Percentiles rank a stretch among this genome's conserved stretches.
Conservation (phyloP, 1,140 invertebrate species). For the Nebria ingens region DNA sequence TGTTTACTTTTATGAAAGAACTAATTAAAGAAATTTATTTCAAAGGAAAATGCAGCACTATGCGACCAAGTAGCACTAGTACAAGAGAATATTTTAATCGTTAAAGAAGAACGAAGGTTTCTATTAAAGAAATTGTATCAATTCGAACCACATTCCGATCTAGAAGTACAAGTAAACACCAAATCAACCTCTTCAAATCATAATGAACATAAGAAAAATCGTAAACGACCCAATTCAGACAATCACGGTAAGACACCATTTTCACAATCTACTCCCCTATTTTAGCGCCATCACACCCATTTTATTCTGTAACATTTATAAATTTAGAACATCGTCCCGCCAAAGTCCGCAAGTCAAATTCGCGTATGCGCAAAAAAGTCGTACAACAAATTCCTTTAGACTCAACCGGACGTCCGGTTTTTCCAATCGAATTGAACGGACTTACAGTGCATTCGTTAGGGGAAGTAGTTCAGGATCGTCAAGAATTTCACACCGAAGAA, state of each 20-base stretch:
- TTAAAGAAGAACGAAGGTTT: constrained; percentile 66
- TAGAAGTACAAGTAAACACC: constrained; percentile 29
- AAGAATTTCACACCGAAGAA: constrained; percentile 59
- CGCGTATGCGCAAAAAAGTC: constrained; percentile 37
- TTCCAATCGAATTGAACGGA: constrained; percentile 61
- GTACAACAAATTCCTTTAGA: constrained; percentile 58
- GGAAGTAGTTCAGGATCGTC: constrained; percentile 59
- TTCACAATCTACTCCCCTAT: too few species aligned
- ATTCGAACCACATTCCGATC: constrained; percentile 47
- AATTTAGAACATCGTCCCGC: constrained; percentile 18
- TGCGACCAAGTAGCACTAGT: constrained; percentile 70
- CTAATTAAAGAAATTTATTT: constrained; percentile 12
- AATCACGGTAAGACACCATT: not conserved
- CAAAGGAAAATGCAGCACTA: constrained; percentile 67
- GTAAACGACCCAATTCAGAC: constrained; percentile 2
- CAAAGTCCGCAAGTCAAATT: constrained; percentile 24
- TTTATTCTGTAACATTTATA: too few species aligned
- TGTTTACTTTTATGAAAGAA: not conserved
- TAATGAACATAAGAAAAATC: constrained; percentile 11
- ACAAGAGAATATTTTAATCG: constrained; percentile 61
- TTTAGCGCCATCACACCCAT: too few species aligned
- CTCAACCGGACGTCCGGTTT: constrained; percentile 54
- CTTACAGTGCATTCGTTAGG: constrained; percentile 68
- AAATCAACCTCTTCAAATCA: constrained; percentile 13
- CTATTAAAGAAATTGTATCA: constrained; percentile 54